Evolutionary conservation across 2,888 invertebrate genomes (phyloP).

Genomic region (Frankliniella fusca): DNA sequence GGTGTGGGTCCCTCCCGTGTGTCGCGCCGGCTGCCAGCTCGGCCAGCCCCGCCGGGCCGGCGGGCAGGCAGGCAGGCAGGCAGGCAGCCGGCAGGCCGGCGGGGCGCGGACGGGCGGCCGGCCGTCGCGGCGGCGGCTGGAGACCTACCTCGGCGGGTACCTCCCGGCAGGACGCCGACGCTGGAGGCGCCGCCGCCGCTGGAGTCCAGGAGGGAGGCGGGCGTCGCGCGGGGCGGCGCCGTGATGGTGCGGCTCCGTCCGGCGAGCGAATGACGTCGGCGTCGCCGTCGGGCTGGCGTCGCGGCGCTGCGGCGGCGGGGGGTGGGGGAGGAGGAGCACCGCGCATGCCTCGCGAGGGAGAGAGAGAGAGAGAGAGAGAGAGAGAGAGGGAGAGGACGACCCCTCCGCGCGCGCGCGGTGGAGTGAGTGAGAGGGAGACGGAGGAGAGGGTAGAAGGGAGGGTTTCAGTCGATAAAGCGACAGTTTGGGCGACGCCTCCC

Average conservation of each 20-base stretch:
- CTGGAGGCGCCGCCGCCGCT: conserved; percentile 32
- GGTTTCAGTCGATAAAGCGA: conserved; percentile 16
- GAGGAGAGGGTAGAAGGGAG: background rate
- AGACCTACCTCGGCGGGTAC: background rate
- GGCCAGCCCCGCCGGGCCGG: background rate
- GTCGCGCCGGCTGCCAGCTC: conserved; percentile 1
- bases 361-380: conserved; percentile 34
- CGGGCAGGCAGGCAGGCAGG: background rate
- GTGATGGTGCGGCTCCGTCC: conserved; percentile 37
- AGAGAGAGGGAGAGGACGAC: conserved; percentile 35
- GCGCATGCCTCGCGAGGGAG: conserved; percentile 29
- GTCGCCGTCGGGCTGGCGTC: conserved; percentile 36
- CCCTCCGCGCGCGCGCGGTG: background rate
- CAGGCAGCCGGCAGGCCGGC: background rate
- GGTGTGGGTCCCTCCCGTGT: background rate
- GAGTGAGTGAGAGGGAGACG: background rate
- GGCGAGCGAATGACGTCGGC: conserved; percentile 32
- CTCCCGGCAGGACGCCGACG: conserved; percentile 7
- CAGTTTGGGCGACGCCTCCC: conserved; percentile 35
- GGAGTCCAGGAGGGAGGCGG: conserved; percentile 14
- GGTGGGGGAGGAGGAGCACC: conserved; percentile 44
- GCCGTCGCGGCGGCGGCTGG: background rate
- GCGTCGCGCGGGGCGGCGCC: conserved; percentile 35
- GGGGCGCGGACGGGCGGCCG: background rate
- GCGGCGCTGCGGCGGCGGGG: conserved; percentile 13